A percentile compares a stretch with the other conserved stretches of the same genome.
Evolutionary conservation across 2,888 invertebrate species (phyloP).

Genomic region (Xylota sylvarum): DNA sequence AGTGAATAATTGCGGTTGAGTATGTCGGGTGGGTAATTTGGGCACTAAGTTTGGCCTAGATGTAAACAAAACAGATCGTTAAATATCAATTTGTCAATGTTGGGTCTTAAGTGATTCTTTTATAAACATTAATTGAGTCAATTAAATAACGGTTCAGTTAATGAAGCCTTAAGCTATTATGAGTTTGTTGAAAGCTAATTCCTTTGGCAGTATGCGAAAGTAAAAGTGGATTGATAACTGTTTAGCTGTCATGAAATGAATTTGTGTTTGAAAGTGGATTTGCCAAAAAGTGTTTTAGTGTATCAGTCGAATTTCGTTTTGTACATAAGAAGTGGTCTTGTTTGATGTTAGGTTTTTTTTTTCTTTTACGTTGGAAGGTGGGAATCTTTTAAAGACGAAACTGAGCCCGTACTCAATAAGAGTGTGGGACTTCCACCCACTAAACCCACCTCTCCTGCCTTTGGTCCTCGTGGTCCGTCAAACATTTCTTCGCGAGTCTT

Average conservation of each 20-base stretch:
- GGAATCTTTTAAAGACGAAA: no score
- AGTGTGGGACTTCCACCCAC: no score
- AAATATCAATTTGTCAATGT: not conserved
- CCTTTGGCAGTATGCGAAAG: not conserved
- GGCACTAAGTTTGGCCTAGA: not conserved
- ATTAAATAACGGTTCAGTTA: slow-evolving; percentile 5
- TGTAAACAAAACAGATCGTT: not conserved
- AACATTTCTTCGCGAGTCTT: no score
- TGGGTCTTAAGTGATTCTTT: not conserved
- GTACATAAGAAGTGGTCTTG: no score
- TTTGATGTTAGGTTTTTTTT: no score
- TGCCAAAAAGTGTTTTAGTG: no score
- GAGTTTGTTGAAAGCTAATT: not conserved
- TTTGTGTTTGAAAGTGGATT: no score
- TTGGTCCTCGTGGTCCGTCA: no score
- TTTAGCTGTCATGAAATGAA: not conserved
- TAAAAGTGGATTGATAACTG: not conserved
- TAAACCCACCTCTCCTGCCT: no score
- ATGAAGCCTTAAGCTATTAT: not conserved
- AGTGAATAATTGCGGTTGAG: slow-evolving; percentile 20
- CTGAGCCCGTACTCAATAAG: no score
- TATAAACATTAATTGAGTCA: slow-evolving; percentile 24
- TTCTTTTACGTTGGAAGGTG: no score
- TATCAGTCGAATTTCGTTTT: no score
- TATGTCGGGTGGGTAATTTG: not conserved